Evolutionary conservation across 2,888 invertebrate genomes (phyloP), one percentile per base, ranked within the genome.

Genomic region (Lamellibrachia columna): DNA sequence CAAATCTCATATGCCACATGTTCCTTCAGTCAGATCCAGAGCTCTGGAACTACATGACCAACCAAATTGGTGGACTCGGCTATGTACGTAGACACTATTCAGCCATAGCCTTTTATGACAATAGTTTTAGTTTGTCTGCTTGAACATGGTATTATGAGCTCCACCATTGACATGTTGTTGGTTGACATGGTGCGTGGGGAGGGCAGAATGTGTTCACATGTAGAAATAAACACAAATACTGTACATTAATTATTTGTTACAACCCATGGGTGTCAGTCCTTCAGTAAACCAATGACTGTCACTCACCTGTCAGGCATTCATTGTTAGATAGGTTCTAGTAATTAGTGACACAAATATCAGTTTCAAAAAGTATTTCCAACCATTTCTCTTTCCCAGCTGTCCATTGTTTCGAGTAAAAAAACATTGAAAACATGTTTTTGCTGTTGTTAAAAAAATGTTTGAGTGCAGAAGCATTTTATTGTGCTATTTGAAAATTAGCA

Each of bases 1-100:
- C 75, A 3, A 75, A 94, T 75, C 95, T 95, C 92, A 95, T 99
- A 93, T 99, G 99, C 97, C 98, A 99, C 93, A 97, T 99, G 94
- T 99, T 98, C 97, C 98, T 99, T 97, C 99, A 99, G 97, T 99
- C 99, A 52, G 99, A 99, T 97, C 99, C 99, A 94, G 98, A 99
- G 95, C 98, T 99, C 96, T 99, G 99, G 99, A 97, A 98, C 96
- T 98, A 99, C 96, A 98, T 99, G 95, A 94, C 93, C 75, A 98
- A 93, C 95, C 95, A 93, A 95, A 95, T 93, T 95, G 95, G 93
- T 94, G 94, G 95, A 94, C 95, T 96, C 93, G 91, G 94, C 94
- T 92, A 94, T 95, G 96, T 96, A 94, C 93, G 95, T 94, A 28
- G 28, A 58, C 22, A 90, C 91, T 53, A 22, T 55, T n/a, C 11